These are phyloP conservation scores for Heliconius congener DNA, from an alignment of 1,140 invertebrate species.

Conservation along the genomic window DNA sequence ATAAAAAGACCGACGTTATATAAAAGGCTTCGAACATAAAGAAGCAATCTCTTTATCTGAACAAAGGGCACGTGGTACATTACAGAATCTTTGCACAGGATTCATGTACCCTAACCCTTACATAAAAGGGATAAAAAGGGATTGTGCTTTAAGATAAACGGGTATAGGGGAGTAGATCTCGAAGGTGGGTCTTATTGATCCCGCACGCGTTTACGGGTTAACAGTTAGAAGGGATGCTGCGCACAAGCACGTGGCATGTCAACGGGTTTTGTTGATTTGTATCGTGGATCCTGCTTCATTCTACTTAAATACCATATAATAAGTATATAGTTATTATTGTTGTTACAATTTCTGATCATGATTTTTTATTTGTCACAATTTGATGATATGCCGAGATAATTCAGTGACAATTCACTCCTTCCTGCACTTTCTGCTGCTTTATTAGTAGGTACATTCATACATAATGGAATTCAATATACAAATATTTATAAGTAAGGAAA, in stretches of 20 bases:
- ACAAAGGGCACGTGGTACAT: constrained; percentile 72
- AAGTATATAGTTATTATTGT: background rate
- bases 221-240: constrained; percentile 63
- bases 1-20: constrained; percentile 18
- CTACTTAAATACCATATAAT: background rate
- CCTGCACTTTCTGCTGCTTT: no score
- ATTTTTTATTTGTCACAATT: no score
- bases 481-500: no score
- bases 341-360: background rate
- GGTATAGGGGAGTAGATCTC: constrained; percentile 49
- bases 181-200: constrained; percentile 64
- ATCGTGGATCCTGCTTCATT: constrained; percentile 7
- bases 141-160: constrained; percentile 64
- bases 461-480: no score
- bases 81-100: constrained; percentile 76
- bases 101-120: constrained; percentile 68
- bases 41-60: constrained; percentile 53
- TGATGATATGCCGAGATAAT: no score
- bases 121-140: constrained; percentile 64
- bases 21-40: constrained; percentile 43
- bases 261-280: constrained; percentile 35
- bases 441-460: no score
- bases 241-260: constrained; percentile 52
- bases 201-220: constrained; percentile 74
- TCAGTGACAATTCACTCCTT: no score